Evolutionary conservation across 2,888 invertebrate genomes (phyloP).

Genomic region (Eristalis pertinax): DNA sequence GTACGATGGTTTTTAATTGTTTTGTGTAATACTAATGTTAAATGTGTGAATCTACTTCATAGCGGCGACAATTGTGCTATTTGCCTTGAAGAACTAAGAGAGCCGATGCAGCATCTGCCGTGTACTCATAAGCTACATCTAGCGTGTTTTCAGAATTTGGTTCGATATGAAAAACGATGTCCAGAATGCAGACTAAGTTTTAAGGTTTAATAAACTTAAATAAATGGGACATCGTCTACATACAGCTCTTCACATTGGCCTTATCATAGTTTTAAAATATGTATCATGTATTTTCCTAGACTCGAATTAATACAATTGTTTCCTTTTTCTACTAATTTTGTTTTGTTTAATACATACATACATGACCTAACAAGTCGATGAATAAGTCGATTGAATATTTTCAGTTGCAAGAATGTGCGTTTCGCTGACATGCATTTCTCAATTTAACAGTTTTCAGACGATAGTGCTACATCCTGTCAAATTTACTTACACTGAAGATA

Average conservation of each 20-base stretch:
- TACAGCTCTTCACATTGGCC: slow-evolving; percentile 40
- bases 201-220: not conserved
- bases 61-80: slow-evolving; percentile 72
- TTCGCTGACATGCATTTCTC: no score
- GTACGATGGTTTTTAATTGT: not conserved
- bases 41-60: not conserved
- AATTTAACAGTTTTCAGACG: no score
- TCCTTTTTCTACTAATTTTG: not conserved
- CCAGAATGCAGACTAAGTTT: slow-evolving; percentile 27
- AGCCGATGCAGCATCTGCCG: not conserved
- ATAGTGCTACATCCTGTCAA: no score
- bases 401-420: no score
- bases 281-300: not conserved
- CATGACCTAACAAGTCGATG: no score
- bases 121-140: slow-evolving; percentile 74
- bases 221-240: not conserved
- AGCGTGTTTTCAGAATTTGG: slow-evolving; percentile 40
- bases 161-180: not conserved
- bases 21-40: not conserved
- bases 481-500: no score
- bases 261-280: slow-evolving; percentile 26
- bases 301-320: not conserved
- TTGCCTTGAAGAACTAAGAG: slow-evolving; percentile 57
- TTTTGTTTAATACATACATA: no score
- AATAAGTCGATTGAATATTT: no score